phyloP scores from a whole-genome alignment of 1,140 invertebrate species.

The Radopholus similis region DNA sequence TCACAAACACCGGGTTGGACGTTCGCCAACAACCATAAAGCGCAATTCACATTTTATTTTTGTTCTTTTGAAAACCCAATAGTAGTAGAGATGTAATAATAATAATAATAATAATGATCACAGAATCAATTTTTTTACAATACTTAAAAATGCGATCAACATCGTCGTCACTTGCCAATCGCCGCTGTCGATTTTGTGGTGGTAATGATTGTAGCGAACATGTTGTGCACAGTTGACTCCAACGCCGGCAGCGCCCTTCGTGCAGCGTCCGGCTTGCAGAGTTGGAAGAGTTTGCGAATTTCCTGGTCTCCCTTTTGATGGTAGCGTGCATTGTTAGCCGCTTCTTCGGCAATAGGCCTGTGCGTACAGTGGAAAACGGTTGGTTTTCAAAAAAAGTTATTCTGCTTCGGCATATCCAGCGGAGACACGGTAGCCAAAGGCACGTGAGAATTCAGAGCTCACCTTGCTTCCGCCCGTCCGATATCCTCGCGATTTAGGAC shows the following conservation, averaged over 20 bases:
- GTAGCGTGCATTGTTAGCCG: constrained; percentile 30
- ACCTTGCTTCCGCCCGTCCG: constrained; percentile 22
- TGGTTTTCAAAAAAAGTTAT: constrained; percentile 8
- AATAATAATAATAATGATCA: too few species aligned
- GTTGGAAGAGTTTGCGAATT: constrained; percentile 35
- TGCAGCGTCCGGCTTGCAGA: constrained; percentile 24
- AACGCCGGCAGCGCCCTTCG: constrained; percentile 31
- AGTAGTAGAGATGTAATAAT: too few species aligned
- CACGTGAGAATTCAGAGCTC: background rate
- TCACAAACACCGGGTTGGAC: too few species aligned
- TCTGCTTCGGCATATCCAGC: constrained; percentile 22
- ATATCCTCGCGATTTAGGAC: constrained; percentile 30
- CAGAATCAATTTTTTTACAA: too few species aligned
- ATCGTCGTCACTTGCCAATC: too few species aligned
- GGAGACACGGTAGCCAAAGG: constrained; percentile 23
- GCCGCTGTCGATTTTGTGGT: constrained; percentile 16
- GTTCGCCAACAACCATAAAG: too few species aligned
- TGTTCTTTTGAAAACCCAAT: too few species aligned
- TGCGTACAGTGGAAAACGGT: background rate
- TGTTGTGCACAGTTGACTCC: constrained; percentile 39
- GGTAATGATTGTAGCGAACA: constrained; percentile 37
- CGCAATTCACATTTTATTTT: background rate
- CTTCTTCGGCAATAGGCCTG: constrained; percentile 40
- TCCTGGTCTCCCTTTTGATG: constrained; percentile 44
- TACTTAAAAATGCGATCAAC: background rate